Evolutionary conservation across 2,113 vertebrate genomes (phyloP), one percentile per base, ranked within the genome.

Genomic region (Malurus elegans): DNA sequence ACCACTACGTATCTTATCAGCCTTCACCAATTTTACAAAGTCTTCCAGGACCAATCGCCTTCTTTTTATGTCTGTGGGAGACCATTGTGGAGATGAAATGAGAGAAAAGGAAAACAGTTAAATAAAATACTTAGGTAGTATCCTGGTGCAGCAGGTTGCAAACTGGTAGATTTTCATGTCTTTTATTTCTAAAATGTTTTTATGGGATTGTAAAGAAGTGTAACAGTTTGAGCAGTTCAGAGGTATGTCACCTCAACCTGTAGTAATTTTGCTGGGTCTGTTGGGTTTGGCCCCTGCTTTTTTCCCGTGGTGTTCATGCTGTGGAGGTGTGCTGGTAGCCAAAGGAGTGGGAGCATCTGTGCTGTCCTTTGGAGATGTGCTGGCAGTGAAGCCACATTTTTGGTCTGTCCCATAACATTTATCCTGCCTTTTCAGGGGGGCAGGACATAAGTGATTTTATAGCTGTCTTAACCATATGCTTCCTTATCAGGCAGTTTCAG

Each of bases 201-300:
- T 1, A 5, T 6, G 36, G 4, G 9, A 32, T 14, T 67, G 10
- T 53, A 40, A 40, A 40, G 42, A 45, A 36, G 29, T 2, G 0
- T 14, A 18, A 38, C 18, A 10, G 8, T 31, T 66, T 7, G 51
- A 71, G 31, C 25, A 48, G 60, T 11, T 70, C 40, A 56, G 75
- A 29, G 25, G 3, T 12, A 14, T 47, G 29, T 14, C 21, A 25
- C n/a, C 28, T 80, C 3, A 4, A 5, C 25, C 25, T 83, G 40
- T 17, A 7, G 13, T 36, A 7, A 10, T 44, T 74, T 70, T 19
- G 6, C 6, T 12, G 25, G 4, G 1, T 40, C 66, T 48, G 9
- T 6, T 58, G 25, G 21, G 13, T 78, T 81, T 78, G 61, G 19
- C 31, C 9, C 2, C 11, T 56, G 21, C 20, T 78, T 76, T 84